phyloP scores from a whole-genome alignment of 2,888 invertebrate species.

The Julus scandinavius region DNA sequence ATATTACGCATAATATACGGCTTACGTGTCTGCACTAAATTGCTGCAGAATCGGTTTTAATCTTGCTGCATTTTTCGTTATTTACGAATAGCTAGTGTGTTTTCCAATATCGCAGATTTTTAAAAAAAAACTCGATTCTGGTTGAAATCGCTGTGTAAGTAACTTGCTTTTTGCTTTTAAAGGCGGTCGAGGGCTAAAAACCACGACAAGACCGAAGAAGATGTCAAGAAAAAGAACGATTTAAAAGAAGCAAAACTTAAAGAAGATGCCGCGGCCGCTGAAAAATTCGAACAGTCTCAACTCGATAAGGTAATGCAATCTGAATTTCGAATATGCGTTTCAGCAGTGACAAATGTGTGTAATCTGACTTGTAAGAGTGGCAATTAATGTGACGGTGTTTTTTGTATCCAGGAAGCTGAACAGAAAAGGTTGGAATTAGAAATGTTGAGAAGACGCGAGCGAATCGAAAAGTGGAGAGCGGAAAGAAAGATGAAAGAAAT shows the following conservation, averaged over 20 bases:
- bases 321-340: neutral
- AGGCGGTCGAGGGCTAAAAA: constrained; percentile 28
- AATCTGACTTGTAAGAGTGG: constrained; percentile 52
- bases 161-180: neutral
- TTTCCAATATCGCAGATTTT: neutral
- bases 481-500: constrained; percentile 90
- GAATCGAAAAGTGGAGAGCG: constrained; percentile 95
- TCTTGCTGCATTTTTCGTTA: no score
- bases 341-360: neutral
- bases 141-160: neutral
- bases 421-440: constrained; percentile 89
- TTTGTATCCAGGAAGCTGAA: constrained; percentile 79
- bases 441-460: constrained; percentile 94
- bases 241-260: constrained; percentile 56
- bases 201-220: constrained; percentile 52
- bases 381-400: constrained; percentile 37
- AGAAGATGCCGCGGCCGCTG: constrained; percentile 57
- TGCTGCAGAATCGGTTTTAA: no score
- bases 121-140: no score
- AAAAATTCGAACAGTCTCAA: constrained; percentile 57
- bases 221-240: constrained; percentile 55
- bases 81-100: no score
- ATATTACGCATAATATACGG: no score
- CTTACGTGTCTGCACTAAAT: no score
- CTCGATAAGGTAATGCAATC: constrained; percentile 55